Percentiles rank a stretch among this genome's conserved stretches.
Conservation (phyloP, 2,797 vertebrate species). For the Tympanoctomys barrerae region DNA sequence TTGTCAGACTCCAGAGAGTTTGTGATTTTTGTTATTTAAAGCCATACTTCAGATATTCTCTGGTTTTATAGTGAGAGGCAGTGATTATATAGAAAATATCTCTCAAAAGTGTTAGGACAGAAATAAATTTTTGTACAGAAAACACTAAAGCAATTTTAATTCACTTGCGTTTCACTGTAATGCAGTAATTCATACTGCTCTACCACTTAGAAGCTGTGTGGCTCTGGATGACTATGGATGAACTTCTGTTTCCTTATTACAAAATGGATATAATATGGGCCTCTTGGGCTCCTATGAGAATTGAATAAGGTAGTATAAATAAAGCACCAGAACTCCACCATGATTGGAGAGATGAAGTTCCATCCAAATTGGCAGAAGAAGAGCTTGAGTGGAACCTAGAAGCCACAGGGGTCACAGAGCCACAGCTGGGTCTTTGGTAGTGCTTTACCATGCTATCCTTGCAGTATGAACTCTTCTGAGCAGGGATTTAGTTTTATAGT, state of each 20-base stretch:
- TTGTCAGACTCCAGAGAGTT: slow-evolving; percentile 61
- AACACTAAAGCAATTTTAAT: slow-evolving; percentile 23
- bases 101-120: background rate
- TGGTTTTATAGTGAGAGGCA: slow-evolving; percentile 43
- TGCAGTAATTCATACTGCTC: background rate
- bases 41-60: slow-evolving; percentile 17
- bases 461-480: background rate
- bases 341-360: background rate
- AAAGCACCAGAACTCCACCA: background rate
- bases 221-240: background rate
- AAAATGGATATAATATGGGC: background rate
- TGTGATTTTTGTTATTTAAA: slow-evolving; percentile 67
- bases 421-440: background rate
- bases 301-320: background rate
- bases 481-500: slow-evolving; percentile 1
- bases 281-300: background rate
- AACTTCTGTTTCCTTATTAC: background rate
- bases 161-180: background rate
- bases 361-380: background rate
- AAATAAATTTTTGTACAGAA: slow-evolving; percentile 28
- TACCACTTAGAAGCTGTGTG: background rate
- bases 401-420: background rate
- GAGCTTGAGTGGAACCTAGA: background rate
- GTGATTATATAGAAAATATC: slow-evolving; percentile 50
- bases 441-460: background rate